Conservation (phyloP, 1,140 invertebrate genomes). For the Drosophila lacertosa region DNA sequence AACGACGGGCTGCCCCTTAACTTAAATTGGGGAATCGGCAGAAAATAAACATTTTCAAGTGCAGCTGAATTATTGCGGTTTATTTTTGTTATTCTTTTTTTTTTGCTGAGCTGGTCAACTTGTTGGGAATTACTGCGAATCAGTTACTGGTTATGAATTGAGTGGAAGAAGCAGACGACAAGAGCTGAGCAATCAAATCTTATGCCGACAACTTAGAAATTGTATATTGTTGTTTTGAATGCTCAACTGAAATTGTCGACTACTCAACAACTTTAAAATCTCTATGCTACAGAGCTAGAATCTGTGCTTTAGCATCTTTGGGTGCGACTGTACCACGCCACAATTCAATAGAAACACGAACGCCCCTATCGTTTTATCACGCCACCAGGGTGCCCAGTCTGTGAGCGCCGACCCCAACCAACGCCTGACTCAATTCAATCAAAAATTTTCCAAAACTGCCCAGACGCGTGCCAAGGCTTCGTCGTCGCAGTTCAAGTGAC, state of each 20-base stretch:
- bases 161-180: background rate
- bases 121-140: background rate
- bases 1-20: conserved; percentile 14
- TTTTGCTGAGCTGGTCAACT: conserved; percentile 9
- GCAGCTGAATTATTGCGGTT: conserved; percentile 11
- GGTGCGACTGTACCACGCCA: conserved; percentile 7
- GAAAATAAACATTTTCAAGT: conserved; percentile 16
- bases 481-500: conserved; percentile 1
- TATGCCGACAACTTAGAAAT: background rate
- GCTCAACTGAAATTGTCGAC: background rate
- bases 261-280: background rate
- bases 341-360: background rate
- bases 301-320: background rate
- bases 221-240: background rate
- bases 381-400: conserved; percentile 61
- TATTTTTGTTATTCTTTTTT: background rate
- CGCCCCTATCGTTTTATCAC: conserved; percentile 49
- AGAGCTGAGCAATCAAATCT: background rate
- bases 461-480: conserved; percentile 62
- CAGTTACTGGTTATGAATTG: background rate
- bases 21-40: conserved; percentile 20
- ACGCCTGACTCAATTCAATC: conserved; percentile 53
- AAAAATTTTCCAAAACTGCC: conserved; percentile 55
- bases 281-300: background rate
- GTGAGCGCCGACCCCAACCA: conserved; percentile 7